Evolutionary conservation across 1,140 invertebrate genomes (phyloP).

Genomic region (Wasmannia auropunctata): DNA sequence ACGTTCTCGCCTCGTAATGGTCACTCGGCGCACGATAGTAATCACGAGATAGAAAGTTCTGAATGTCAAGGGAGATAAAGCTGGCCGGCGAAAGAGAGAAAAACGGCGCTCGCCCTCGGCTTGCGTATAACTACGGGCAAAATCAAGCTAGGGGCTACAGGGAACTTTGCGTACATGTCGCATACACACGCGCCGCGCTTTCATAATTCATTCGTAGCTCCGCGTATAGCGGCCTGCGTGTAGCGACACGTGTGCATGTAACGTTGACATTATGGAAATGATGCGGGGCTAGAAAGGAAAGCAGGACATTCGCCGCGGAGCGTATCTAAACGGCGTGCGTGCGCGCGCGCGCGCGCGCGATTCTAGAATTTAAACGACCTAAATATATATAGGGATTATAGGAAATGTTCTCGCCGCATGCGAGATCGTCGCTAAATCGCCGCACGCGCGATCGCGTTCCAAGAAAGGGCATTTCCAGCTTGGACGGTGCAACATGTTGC

Average conservation of each 20-base stretch:
- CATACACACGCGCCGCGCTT: constrained; percentile 3
- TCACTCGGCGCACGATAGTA: not conserved
- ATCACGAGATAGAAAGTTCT: not conserved
- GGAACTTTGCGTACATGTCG: constrained; percentile 24
- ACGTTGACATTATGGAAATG: constrained; percentile 48
- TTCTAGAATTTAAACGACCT: constrained; percentile 5
- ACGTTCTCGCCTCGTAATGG: not conserved
- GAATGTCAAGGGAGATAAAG: constrained; percentile 42
- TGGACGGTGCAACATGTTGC: not conserved
- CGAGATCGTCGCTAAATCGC: constrained; percentile 20
- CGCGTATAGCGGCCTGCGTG: constrained; percentile 13
- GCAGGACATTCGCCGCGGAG: not conserved
- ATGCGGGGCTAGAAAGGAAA: constrained; percentile 17
- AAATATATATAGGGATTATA: constrained; percentile 29
- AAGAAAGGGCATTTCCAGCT: not conserved
- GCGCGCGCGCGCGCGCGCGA: constrained; percentile 5
- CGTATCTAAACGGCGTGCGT: not conserved
- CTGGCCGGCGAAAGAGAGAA: not conserved
- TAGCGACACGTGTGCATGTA: constrained; percentile 36
- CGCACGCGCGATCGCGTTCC: not conserved
- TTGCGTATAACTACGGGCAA: constrained; percentile 26
- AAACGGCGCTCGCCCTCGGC: not conserved
- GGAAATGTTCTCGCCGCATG: not conserved
- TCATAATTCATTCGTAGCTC: constrained; percentile 50
- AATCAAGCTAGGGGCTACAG: constrained; percentile 9